These are phyloP conservation scores for Mungos mungo DNA, from an alignment of 2,113 vertebrate genomes.

Conservation along the genomic window DNA sequence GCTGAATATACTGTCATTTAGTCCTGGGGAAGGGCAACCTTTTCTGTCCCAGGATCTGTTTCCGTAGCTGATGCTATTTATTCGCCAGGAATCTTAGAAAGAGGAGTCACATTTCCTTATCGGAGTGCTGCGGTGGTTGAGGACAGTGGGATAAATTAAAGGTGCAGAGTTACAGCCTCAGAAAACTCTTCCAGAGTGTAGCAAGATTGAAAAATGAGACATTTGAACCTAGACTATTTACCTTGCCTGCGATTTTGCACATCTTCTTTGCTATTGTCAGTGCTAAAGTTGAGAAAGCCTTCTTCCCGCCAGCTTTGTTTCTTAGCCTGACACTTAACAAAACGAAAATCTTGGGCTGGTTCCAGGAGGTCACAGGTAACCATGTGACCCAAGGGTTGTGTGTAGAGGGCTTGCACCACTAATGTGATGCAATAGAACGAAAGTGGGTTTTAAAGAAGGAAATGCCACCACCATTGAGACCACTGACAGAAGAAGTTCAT, in stretches of 20 bases:
- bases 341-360: slow-evolving; percentile 41
- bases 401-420: not conserved
- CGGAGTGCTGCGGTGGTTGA: not conserved
- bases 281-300: slow-evolving; percentile 1
- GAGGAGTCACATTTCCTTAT: not conserved
- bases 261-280: slow-evolving; percentile 60
- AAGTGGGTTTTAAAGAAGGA: slow-evolving; percentile 1
- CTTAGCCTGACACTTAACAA: slow-evolving; percentile 43
- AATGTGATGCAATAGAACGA: not conserved
- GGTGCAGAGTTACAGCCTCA: slow-evolving; percentile 23
- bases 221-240: slow-evolving; percentile 52
- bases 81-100: slow-evolving; percentile 8
- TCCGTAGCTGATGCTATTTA: not conserved
- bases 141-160: slow-evolving; percentile 51
- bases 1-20: not conserved
- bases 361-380: not conserved
- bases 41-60: not conserved
- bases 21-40: not conserved
- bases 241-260: slow-evolving; percentile 35
- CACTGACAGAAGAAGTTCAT: slow-evolving; percentile 52
- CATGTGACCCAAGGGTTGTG: not conserved
- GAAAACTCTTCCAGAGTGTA: slow-evolving; percentile 17
- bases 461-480: not conserved
- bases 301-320: slow-evolving; percentile 40
- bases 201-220: slow-evolving; percentile 38